phyloP scores from a whole-genome alignment of 2,888 invertebrate genomes.

The Temnothorax ravouxi region DNA sequence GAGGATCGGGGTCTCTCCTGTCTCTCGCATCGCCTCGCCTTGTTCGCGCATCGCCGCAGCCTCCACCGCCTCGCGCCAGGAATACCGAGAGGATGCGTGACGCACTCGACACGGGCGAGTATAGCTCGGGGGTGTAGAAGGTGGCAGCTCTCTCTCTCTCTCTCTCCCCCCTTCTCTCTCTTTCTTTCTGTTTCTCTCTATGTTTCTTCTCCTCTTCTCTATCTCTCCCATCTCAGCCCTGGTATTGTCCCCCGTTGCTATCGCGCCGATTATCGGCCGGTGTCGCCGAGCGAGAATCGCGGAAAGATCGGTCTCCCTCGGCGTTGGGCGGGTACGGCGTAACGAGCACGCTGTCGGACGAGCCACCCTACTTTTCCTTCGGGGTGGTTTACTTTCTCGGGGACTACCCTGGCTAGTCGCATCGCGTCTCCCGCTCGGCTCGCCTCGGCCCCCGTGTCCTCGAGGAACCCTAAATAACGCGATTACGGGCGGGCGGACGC shows the following conservation, averaged over 20 bases:
- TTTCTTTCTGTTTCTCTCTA: neutral
- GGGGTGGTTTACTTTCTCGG: constrained; percentile 55
- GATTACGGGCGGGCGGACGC: constrained; percentile 21
- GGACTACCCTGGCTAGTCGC: constrained; percentile 35
- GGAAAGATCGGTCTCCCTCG: constrained; percentile 19
- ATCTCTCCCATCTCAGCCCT: neutral
- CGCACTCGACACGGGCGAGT: constrained; percentile 56
- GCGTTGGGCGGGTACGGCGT: constrained; percentile 48
- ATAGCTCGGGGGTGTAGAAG: constrained; percentile 45
- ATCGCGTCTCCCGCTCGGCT: constrained; percentile 45
- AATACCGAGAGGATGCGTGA: constrained; percentile 53
- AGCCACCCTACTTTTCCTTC: constrained; percentile 51
- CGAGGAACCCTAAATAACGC: constrained; percentile 14
- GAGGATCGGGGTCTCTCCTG: constrained; percentile 24
- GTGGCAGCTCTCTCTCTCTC: constrained; percentile 3
- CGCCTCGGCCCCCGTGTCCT: neutral
- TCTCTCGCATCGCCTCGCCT: constrained; percentile 23
- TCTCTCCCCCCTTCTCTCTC: neutral
- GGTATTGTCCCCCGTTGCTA: constrained; percentile 33
- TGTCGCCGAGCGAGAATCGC: constrained; percentile 5
- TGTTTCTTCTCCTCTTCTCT: neutral
- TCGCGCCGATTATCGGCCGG: constrained; percentile 42
- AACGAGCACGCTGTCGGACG: constrained; percentile 48
- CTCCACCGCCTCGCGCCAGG: constrained; percentile 41
- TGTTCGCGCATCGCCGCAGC: constrained; percentile 33